Base-by-base conservation (phyloP, 2,113 vertebrate species). In the Lepidothrix coronata region DNA sequence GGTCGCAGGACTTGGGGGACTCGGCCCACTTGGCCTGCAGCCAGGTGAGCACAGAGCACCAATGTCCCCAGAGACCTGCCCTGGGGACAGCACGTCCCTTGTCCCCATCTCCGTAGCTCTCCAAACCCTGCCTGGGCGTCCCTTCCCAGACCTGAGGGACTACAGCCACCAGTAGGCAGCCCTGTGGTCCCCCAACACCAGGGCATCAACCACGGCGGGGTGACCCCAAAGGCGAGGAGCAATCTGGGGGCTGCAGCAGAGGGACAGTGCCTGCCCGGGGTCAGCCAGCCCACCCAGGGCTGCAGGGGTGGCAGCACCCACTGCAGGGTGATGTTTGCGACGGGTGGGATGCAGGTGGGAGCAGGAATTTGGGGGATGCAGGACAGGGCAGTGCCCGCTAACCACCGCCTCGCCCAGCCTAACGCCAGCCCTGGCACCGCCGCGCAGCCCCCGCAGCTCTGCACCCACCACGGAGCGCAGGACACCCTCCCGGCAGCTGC, bases 1-100 rank as follows among this genome's bases (percentile, higher is more conserved):
- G 89, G 81, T 89, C 4, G 94, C 94, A 93, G 98, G 95, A 54
- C 82, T 98, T 2, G 91, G 82, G 28, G 98, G 94, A 88, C 82
- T 97, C 0, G 95, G 91, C 23, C 58, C 91, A 24, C 94, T 92
- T 82, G 96, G 96, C 17, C 86, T 96, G 84, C 96, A 92, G 85
- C 96, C 95, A 95, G 96, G 96, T 97, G 96, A 97, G 96, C 90
- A 30, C 21, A 8, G 91, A 43, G 20, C 57, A 52, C 70, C 0
- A 0, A n/a, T 22, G 52, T 35, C 37, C 58, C 91, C 51, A 39
- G 59, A 44, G 19, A 65, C 3, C 33, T 37, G 46, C 28, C 37
- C 1, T 22, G 39, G 71, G 74, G 54, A 80, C n/a, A 71, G 55
- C 43, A 22, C 0, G 0, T 33, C 35, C 37, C 33, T 57, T 18